These are phyloP conservation scores for Samia ricini DNA, from an alignment of 1,140 invertebrate genomes.

Conservation along the genomic window DNA sequence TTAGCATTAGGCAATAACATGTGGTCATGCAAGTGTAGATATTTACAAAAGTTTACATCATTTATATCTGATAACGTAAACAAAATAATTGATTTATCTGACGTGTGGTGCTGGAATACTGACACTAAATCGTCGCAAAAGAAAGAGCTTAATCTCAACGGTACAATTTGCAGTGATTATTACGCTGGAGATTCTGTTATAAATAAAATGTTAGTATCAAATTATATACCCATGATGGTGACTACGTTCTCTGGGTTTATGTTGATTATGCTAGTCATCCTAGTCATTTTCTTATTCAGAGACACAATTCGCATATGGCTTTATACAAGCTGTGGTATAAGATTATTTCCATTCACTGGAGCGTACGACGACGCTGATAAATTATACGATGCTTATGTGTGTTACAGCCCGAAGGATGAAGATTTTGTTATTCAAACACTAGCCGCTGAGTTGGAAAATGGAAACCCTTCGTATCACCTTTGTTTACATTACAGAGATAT, in stretches of 20 bases:
- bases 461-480: slow-evolving; percentile 85
- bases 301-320: slow-evolving; percentile 92
- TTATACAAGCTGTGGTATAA: slow-evolving; percentile 90
- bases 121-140: slow-evolving; percentile 82
- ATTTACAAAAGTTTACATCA: slow-evolving; percentile 89
- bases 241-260: slow-evolving; percentile 86
- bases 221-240: slow-evolving; percentile 90
- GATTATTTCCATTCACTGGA: slow-evolving; percentile 84
- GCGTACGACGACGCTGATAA: slow-evolving; percentile 88
- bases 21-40: slow-evolving; percentile 95
- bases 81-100: slow-evolving; percentile 85
- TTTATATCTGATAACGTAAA: slow-evolving; percentile 89
- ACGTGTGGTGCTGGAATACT: slow-evolving; percentile 88
- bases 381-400: slow-evolving; percentile 95
- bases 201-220: slow-evolving; percentile 89
- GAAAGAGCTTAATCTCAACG: slow-evolving; percentile 87
- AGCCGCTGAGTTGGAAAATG: slow-evolving; percentile 91
- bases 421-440: slow-evolving; percentile 92
- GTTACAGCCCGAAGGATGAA: slow-evolving; percentile 95
- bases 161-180: slow-evolving; percentile 89
- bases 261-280: slow-evolving; percentile 83
- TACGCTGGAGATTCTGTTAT: slow-evolving; percentile 89
- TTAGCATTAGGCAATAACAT: slow-evolving; percentile 88
- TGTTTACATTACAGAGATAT: slow-evolving; percentile 93
- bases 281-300: slow-evolving; percentile 89